Evolutionary conservation across 2,888 invertebrate species (phyloP).

Genomic region (Idaea aversata): DNA sequence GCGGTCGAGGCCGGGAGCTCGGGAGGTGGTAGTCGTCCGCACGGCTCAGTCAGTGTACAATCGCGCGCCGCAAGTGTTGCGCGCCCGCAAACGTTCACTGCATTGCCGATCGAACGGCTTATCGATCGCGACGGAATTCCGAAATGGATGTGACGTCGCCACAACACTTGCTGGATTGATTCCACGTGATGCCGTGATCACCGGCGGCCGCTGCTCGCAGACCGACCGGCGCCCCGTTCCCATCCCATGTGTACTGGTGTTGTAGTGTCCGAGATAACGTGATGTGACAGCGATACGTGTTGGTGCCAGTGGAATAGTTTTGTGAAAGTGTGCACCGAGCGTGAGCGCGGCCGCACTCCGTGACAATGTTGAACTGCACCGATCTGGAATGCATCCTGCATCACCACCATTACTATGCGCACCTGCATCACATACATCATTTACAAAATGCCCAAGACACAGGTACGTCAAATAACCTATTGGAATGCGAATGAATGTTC

Average conservation of each 20-base stretch:
- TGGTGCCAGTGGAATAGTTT: slow-evolving; percentile 76
- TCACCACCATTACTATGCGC: slow-evolving; percentile 87
- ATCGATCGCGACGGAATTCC: slow-evolving; percentile 59
- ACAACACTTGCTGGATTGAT: slow-evolving; percentile 48
- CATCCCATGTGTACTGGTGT: slow-evolving; percentile 50
- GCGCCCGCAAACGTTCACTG: slow-evolving; percentile 67
- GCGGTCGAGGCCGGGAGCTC: slow-evolving; percentile 70
- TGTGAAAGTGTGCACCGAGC: slow-evolving; percentile 77
- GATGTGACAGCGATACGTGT: slow-evolving; percentile 76
- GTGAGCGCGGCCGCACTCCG: slow-evolving; percentile 67
- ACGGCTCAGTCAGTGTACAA: slow-evolving; percentile 67
- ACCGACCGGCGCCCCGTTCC: slow-evolving; percentile 44
- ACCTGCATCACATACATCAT: slow-evolving; percentile 86
- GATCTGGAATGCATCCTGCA: slow-evolving; percentile 89
- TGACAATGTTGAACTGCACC: slow-evolving; percentile 87
- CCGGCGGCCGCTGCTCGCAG: slow-evolving; percentile 54
- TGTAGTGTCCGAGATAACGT: slow-evolving; percentile 69
- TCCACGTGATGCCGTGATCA: slow-evolving; percentile 50
- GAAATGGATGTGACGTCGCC: slow-evolving; percentile 57
- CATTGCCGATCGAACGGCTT: slow-evolving; percentile 52
- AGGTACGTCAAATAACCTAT: slow-evolving; percentile 61
- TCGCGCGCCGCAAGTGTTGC: slow-evolving; percentile 73
- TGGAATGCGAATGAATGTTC: slow-evolving; percentile 30
- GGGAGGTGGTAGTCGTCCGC: slow-evolving; percentile 65
- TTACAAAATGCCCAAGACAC: slow-evolving; percentile 83